phyloP scores from a whole-genome alignment of 2,113 vertebrate genomes.

The Oriolus oriolus region DNA sequence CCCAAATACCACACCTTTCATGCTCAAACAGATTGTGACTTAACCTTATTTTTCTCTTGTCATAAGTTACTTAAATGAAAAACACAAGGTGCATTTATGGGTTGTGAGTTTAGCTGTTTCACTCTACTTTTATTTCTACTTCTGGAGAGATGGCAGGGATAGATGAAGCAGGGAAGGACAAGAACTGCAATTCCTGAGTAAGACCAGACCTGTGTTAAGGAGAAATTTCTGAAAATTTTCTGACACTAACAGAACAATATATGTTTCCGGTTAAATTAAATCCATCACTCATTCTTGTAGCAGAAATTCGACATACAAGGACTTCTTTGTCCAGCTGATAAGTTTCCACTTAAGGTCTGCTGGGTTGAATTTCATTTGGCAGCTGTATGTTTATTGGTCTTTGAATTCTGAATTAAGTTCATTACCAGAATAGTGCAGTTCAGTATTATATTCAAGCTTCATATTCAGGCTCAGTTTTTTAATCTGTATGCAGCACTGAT shows the following conservation, averaged over 20 bases:
- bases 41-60: neutral
- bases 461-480: neutral
- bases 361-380: neutral
- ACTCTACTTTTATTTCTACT: neutral
- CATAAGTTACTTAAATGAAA: neutral
- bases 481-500: neutral
- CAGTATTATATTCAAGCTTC: neutral
- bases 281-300: neutral
- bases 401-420: neutral
- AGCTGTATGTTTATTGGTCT: neutral
- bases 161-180: neutral
- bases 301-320: neutral
- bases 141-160: neutral
- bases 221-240: neutral
- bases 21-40: accelerated
- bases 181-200: neutral
- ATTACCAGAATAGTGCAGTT: neutral
- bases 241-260: neutral
- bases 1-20: neutral
- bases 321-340: neutral
- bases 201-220: neutral
- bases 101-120: neutral
- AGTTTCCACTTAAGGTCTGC: neutral
- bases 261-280: neutral
- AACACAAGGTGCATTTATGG: neutral